These are phyloP conservation scores for Callorhinus ursinus DNA, from an alignment of 2,113 vertebrate genomes.

Conservation along the genomic window DNA sequence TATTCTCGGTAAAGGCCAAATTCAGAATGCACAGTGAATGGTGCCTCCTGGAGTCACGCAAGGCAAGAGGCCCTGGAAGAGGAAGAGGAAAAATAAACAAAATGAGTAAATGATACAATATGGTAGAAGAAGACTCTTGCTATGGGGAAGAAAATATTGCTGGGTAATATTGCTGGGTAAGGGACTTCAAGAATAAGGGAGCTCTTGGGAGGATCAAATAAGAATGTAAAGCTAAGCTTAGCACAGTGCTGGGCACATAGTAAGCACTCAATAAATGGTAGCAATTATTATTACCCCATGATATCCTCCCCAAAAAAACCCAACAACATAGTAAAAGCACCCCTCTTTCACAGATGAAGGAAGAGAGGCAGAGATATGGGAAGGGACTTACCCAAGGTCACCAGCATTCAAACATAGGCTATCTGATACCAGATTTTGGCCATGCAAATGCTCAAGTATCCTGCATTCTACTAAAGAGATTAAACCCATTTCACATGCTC, in stretches of 20 bases:
- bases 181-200: background rate
- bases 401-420: background rate
- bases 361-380: background rate
- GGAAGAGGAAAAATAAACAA: background rate
- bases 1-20: background rate
- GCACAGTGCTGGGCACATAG: background rate
- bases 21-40: background rate
- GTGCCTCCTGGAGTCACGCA: background rate
- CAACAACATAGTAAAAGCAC: background rate
- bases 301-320: background rate
- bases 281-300: too few relatives aligned
- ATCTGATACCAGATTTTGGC: background rate
- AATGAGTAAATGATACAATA: background rate
- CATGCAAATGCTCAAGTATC: background rate
- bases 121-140: background rate
- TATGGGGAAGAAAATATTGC: background rate
- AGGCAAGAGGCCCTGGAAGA: background rate
- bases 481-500: background rate
- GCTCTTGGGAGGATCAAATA: background rate
- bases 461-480: background rate
- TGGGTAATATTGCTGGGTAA: background rate
- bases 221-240: background rate
- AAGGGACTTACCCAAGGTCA: slow-evolving; percentile 19
- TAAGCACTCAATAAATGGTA: background rate
- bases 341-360: background rate